Evolutionary conservation across 2,113 vertebrate species (phyloP).

Genomic region (Thermophis baileyi): DNA sequence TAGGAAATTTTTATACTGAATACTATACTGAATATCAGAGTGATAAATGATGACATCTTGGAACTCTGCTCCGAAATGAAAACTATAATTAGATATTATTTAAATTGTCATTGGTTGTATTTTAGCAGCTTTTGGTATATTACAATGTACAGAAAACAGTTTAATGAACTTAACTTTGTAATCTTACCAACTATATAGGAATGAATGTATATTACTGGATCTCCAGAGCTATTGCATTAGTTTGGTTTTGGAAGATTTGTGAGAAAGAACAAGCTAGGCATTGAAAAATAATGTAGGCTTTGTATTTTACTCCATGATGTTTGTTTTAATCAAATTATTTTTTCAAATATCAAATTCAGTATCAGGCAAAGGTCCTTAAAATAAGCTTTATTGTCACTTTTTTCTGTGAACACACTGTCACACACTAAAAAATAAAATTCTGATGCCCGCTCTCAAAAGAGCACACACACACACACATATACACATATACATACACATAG

Average conservation of each 20-base stretch:
- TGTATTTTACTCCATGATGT: neutral
- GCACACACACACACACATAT: too few species aligned
- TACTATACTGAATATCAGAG: neutral
- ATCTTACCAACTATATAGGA: neutral
- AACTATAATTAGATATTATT: neutral
- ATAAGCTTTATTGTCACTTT: neutral
- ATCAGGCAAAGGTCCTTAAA: neutral
- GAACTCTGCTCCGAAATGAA: neutral
- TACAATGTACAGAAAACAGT: neutral
- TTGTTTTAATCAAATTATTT: neutral
- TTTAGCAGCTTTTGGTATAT: neutral
- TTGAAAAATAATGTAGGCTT: neutral
- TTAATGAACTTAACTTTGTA: neutral
- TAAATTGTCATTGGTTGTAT: neutral
- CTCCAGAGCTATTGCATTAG: neutral
- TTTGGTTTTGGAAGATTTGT: neutral
- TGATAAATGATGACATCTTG: neutral
- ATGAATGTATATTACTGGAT: neutral
- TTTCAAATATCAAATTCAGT: neutral
- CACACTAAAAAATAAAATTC: neutral
- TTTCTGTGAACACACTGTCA: neutral
- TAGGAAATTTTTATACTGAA: neutral
- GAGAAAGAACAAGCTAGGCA: neutral
- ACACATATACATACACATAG: too few species aligned
- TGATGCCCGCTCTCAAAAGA: neutral